Evolutionary conservation across 2,113 vertebrate species (phyloP).

Genomic region (Rhinolophus sinicus): DNA sequence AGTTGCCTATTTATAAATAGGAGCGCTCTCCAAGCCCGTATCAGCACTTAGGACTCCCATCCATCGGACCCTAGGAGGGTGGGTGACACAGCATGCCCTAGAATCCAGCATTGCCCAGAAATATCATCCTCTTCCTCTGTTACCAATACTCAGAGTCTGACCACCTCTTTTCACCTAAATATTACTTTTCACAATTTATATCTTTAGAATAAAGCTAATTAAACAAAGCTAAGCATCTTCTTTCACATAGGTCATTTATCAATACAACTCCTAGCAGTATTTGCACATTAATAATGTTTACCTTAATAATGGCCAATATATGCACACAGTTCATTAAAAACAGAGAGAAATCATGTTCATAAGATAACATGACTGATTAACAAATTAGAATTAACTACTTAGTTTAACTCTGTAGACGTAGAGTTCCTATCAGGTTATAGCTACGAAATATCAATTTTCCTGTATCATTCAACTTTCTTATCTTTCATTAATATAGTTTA

Average conservation of each 20-base stretch:
- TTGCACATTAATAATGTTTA: not conserved
- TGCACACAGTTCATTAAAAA: not conserved
- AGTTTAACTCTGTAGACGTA: not conserved
- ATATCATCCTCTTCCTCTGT: not conserved
- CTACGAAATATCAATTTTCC: not conserved
- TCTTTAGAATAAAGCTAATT: conserved; percentile 20
- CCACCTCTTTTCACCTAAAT: not conserved
- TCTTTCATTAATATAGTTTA: not conserved
- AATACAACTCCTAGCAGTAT: not conserved
- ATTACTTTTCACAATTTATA: not conserved
- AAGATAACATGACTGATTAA: not conserved
- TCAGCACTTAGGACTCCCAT: not conserved
- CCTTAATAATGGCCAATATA: not conserved
- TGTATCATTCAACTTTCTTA: not conserved
- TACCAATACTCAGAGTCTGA: not conserved
- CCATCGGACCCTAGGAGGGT: not conserved
- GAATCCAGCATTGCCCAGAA: not conserved
- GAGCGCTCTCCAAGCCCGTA: not conserved
- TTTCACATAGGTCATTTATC: not conserved
- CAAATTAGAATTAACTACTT: conserved; percentile 2
- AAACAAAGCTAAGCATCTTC: not conserved
- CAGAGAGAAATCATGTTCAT: not conserved
- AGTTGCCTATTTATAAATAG: not conserved
- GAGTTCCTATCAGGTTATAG: not conserved
- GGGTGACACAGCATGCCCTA: not conserved